A percentile compares a stretch with the other conserved stretches of the same genome.
These are phyloP conservation scores for Dolichomitus sp. DNA, from an alignment of 2,888 invertebrate species.

Conservation along the genomic window DNA sequence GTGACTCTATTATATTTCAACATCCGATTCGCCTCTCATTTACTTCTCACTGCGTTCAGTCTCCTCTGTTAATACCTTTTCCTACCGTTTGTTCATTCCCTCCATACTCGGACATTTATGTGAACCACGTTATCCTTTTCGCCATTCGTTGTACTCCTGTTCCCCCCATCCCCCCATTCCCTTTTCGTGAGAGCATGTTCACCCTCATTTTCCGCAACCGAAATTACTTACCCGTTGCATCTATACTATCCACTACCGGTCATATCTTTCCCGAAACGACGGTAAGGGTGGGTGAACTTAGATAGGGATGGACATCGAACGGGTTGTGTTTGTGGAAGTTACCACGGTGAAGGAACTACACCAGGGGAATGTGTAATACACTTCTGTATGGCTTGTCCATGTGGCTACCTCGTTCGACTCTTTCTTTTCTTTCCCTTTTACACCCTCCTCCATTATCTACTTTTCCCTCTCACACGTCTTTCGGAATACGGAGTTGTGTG, in stretches of 20 bases:
- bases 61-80: constrained; percentile 37
- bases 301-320: constrained; percentile 22
- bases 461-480: not conserved
- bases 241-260: not conserved
- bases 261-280: constrained; percentile 36
- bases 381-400: not conserved
- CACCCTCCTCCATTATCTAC: not conserved
- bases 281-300: not conserved
- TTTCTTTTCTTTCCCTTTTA: constrained; percentile 6
- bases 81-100: constrained; percentile 1
- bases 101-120: not conserved
- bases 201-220: constrained; percentile 8
- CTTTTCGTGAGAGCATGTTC: constrained; percentile 16
- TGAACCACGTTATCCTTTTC: not conserved
- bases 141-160: not conserved
- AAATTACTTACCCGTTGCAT: constrained; percentile 22
- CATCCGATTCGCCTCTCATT: constrained; percentile 34
- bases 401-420: constrained; percentile 20
- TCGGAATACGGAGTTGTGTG: constrained; percentile 54
- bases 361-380: not conserved
- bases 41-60: constrained; percentile 34
- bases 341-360: constrained; percentile 1
- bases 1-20: constrained; percentile 31
- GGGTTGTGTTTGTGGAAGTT: constrained; percentile 20
- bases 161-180: not conserved